Percentiles rank a stretch among this genome's conserved stretches.
Conservation (phyloP, 2,888 invertebrate species). For the Junonia oenone region DNA sequence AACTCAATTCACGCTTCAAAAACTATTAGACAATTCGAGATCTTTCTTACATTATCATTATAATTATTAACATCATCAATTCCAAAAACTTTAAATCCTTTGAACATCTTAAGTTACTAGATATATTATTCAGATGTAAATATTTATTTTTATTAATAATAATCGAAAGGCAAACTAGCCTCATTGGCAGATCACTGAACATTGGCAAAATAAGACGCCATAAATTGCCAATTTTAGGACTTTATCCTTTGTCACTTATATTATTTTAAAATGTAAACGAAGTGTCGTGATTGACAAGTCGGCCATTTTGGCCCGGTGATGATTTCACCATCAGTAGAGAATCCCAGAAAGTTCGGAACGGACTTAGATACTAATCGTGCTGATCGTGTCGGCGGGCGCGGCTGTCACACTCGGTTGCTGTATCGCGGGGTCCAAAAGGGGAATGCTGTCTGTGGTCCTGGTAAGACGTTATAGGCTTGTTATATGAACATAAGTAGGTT, state of each 20-base stretch:
- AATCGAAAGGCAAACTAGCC: background rate
- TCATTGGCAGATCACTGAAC: background rate
- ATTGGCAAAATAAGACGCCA: background rate
- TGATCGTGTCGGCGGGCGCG: constrained; percentile 69
- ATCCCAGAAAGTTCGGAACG: background rate
- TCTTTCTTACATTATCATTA: background rate
- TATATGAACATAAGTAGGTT: background rate
- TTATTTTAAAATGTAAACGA: background rate
- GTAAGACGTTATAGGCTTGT: background rate
- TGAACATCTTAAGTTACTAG: background rate
- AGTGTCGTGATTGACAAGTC: background rate
- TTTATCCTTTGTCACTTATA: background rate
- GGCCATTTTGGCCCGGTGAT: background rate
- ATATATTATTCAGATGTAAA: constrained; percentile 10
- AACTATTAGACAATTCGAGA: background rate
- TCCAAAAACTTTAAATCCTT: background rate
- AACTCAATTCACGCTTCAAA: background rate
- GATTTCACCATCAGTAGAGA: background rate
- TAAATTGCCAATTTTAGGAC: background rate
- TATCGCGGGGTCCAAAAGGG: constrained; percentile 63
- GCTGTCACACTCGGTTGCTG: constrained; percentile 63
- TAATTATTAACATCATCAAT: constrained; percentile 4
- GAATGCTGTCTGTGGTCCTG: constrained; percentile 73
- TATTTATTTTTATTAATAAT: background rate
- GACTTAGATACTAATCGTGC: constrained; percentile 71